A percentile compares a stretch with the other conserved stretches of the same genome.
Conservation (phyloP, 1,140 invertebrate species). For the Proales similis region DNA sequence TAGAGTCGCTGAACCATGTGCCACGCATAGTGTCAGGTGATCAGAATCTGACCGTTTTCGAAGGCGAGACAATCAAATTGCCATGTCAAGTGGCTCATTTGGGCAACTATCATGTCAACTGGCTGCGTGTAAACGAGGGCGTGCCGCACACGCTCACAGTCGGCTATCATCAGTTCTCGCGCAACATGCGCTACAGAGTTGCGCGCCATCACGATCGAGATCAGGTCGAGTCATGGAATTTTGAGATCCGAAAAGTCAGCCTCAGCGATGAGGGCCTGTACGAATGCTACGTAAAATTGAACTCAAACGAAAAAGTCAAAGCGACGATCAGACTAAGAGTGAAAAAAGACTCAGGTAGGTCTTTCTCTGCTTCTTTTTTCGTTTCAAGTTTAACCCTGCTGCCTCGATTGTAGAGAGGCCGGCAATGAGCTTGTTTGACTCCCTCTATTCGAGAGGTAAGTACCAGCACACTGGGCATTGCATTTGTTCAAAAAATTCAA, state of each 20-base stretch:
- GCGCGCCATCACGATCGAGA: background rate
- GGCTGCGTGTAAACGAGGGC: conserved; percentile 4
- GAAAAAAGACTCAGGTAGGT: conserved; percentile 9
- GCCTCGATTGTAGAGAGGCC: too few relatives aligned
- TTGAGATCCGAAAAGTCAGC: conserved; percentile 34
- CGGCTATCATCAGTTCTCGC: conserved; percentile 27
- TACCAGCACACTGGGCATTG: too few relatives aligned
- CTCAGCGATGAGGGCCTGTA: conserved; percentile 9
- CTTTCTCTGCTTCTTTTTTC: background rate
- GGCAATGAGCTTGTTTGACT: too few relatives aligned
- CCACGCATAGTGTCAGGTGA: conserved; percentile 12
- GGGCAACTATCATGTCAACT: conserved; percentile 15
- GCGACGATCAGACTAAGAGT: conserved; percentile 10
- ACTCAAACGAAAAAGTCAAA: conserved; percentile 1
- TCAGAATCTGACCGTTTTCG: conserved; percentile 5
- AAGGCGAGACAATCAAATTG: conserved; percentile 16
- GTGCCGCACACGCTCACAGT: conserved; percentile 21
- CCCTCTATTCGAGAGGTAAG: too few relatives aligned
- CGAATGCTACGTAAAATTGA: conserved; percentile 16
- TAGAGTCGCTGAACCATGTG: too few relatives aligned
- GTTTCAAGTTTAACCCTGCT: too few relatives aligned
- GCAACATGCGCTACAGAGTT: conserved; percentile 23
- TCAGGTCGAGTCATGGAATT: conserved; percentile 29
- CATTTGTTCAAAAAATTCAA: too few relatives aligned
- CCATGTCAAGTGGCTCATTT: conserved; percentile 25